phyloP scores from a whole-genome alignment of 2,113 vertebrate species.

The Leptosomus discolor region DNA sequence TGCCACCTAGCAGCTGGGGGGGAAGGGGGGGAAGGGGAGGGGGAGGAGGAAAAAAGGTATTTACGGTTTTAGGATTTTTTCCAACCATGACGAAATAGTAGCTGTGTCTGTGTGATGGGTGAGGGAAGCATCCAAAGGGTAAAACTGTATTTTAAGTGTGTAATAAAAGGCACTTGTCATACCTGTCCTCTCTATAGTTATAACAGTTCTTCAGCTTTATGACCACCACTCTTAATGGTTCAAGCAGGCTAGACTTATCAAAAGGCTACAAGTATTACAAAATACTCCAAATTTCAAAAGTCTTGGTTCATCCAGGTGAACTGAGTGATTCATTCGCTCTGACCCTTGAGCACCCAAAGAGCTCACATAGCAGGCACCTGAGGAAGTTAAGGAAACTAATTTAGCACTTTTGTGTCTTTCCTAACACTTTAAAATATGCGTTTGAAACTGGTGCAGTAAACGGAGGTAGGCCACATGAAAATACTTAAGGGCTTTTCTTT shows the following conservation, averaged over 20 bases:
- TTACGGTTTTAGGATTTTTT: accelerated
- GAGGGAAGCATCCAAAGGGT: accelerated
- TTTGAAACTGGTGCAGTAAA: neutral
- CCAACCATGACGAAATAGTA: neutral
- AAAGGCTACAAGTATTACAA: neutral
- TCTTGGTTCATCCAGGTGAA: neutral
- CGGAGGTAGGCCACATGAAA: neutral
- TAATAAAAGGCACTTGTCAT: neutral
- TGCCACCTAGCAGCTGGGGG: accelerated
- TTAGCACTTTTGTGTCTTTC: neutral
- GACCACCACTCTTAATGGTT: neutral
- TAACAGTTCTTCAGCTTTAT: neutral
- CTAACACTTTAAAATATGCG: neutral
- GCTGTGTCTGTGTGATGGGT: accelerated
- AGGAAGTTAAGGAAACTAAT: neutral
- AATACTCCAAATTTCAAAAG: neutral
- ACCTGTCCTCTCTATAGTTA: neutral
- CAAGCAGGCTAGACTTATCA: neutral
- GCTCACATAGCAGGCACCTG: neutral
- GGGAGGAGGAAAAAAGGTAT: accelerated
- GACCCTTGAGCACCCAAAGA: neutral
- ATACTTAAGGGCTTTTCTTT: neutral
- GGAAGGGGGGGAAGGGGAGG: neutral
- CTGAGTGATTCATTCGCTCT: neutral
- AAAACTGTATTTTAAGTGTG: neutral